Evolutionary conservation across 2,797 vertebrate genomes (phyloP), one percentile per base, ranked within the genome.

Genomic region (Craterocephalus amniculus): DNA sequence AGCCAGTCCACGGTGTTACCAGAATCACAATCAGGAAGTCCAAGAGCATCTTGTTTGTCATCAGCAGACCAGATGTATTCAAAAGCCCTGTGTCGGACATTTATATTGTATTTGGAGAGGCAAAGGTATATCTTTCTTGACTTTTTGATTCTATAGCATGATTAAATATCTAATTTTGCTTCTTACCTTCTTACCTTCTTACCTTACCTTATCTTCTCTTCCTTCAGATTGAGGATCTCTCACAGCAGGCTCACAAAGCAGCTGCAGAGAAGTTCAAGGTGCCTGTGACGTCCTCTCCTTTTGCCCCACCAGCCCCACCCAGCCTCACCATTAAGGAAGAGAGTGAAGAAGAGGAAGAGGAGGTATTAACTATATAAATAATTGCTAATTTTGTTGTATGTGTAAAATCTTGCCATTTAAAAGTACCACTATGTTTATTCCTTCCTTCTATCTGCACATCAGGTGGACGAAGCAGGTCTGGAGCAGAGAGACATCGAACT

Each of bases 201-300:
- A 69, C 22, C 35, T 14, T 70, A n/a, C n/a, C 7, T 63, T 2
- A n/a, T 54, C 48, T 31, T 74, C 31, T 2, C 2, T 14, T 10
- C 72, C 52, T 6, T 7, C 84, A 99, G 97, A 99, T 99, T 9
- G 98, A 99, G 89, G 98, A 99, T 86, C 92, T 99, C 36, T 98
- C 98, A 6, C 98, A 99, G 83, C 98, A 99, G 90, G 97, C 96
- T 79, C 98, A 99, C 93, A 97, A 98, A 77, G 98, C 97, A 0
- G 98, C 98, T 0, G 98, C 98, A 0, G 98, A 99, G 92, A 99
- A 99, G 92, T 99, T 99, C 92, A 99, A 98, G 93, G 96, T 99
- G 82, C 97, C 98, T 1, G 90, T 96, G 40, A 95, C 97, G 75
- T 94, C 96, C 1, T 95, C 96, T 0, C 92, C 95, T 1, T 86